Evolutionary conservation across 2,797 vertebrate genomes (phyloP).

Genomic region (Macroramphosus scolopax): DNA sequence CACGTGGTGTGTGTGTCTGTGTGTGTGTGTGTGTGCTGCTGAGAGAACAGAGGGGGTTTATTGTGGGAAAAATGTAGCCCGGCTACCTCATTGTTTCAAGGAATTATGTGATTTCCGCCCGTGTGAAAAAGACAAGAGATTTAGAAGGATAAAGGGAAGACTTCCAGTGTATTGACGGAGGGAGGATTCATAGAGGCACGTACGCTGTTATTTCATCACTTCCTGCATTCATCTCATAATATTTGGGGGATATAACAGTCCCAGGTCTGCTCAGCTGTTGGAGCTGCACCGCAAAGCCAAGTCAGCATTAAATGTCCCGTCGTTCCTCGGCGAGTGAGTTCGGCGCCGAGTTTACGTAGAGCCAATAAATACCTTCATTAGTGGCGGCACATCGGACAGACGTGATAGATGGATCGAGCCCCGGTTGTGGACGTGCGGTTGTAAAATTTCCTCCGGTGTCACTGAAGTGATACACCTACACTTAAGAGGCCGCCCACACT

Average conservation of each 20-base stretch:
- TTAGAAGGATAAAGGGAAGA: conserved; percentile 8
- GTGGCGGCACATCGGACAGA: conserved; percentile 15
- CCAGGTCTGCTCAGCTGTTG: conserved; percentile 2
- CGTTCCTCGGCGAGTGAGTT: too few species aligned
- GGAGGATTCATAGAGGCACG: not conserved
- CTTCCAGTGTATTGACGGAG: not conserved
- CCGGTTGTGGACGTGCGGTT: conserved; percentile 6
- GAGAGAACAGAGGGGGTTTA: conserved; percentile 9
- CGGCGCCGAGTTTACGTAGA: too few species aligned
- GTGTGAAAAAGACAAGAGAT: conserved; percentile 14
- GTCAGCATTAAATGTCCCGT: conserved; percentile 14
- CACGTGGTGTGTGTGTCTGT: conserved; percentile 30
- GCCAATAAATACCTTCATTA: too few species aligned
- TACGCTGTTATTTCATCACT: too few species aligned
- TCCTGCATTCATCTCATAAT: too few species aligned
- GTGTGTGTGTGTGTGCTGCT: conserved; percentile 5
- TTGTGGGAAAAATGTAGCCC: conserved; percentile 39
- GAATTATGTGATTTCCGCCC: conserved; percentile 33
- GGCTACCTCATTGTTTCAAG: conserved; percentile 18
- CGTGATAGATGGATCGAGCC: conserved; percentile 35
- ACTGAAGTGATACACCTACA: not conserved
- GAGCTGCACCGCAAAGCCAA: conserved; percentile 9
- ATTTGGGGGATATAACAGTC: too few species aligned
- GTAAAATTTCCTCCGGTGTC: conserved; percentile 12
- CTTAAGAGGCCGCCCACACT: not conserved